Evolutionary conservation across 2,888 invertebrate species (phyloP), one percentile per base, ranked within the genome.

Genomic region (Graphium colonna): DNA sequence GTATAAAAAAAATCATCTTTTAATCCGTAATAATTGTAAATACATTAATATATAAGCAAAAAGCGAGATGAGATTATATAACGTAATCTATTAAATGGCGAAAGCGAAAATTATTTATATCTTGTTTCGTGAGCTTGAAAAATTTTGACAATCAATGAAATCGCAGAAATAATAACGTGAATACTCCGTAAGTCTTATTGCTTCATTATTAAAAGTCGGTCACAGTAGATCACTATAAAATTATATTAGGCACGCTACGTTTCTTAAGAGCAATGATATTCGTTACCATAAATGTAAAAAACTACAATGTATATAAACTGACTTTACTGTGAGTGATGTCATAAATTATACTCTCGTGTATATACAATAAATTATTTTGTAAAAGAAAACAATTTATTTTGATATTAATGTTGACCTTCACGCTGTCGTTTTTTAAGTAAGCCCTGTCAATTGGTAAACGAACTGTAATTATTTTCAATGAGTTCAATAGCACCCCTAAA

Each of bases 211-310:
- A 36, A 36, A 21, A 38, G 17, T 47, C 38, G 15, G 18, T 15
- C 26, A 13, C 38, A 47, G 47, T 47, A 47, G 46, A 21, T 42
- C 39, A 39, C 12, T 12, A 44, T 51, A 13, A 16, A 51, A 36
- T 21, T 15, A 21, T 10, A 16, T 48, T 39, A 21, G 31, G 36
- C 33, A 36, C 21, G 18, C 31, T 7, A 21, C 31, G 33, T 21
- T 49, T 47, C 28, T 52, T 48, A 43, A 42, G 42, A 38, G 38
- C 47, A 44, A 44, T 44, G 39, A 45, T 33, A 39, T 47, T 54
- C 48, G 53, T 54, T 54, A 54, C 53, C 53, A 54, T 54, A 49
- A 49, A 43, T 49, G 31, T 54, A 45, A 26, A 48, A 26, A 48
- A 10, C 21, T 13, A n/a, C 17, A 43, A 16, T 52, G 52, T 52